Base-by-base conservation (phyloP, 2,113 vertebrate genomes). In the Albula goreensis region DNA sequence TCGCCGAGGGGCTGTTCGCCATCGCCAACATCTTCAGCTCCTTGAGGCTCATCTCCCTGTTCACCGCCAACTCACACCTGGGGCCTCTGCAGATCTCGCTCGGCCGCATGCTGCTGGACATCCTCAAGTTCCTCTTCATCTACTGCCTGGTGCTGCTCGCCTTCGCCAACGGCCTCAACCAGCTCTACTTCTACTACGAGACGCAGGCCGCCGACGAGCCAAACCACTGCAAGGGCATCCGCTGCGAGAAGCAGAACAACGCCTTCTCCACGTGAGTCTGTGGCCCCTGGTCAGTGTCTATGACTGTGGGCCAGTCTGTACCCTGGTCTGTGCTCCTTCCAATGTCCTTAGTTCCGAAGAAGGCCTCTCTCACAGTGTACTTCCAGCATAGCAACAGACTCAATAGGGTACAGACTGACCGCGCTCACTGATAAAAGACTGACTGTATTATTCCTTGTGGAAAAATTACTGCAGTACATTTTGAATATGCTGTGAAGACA, bases 1-100 rank as follows among this genome's bases (percentile, higher is more conserved):
- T 97, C 85, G 96, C 97, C 3, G 97, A 97, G 90, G 97, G 96
- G 9, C 88, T 97, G 82, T 97, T 97, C 91, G 97, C 97, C 53
- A 97, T 97, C 0, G 97, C 97, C 88, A 97, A 97, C 90, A 97
- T 97, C 90, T 97, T 97, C 90, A 97, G 97, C 89, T 97, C 97
- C 2, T 92, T 97, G 85, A 95, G 97, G 51, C 91, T 97, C 93
- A 97, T 97, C 91, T 97, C 97, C n/a, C 91, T 97, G 86, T 97
- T 97, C 89, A 97, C 97, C 8, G 97, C 97, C 52, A 97, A 97
- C 93, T 97, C 97, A 89, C 97, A 97, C 90, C 95, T 97, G 93
- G 97, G 97, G 87, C 97, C 97, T 66, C 94, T 97, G 85, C 97
- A 97, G 85, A 97, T 97, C 89, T 97, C 97, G 50, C 93, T 97